phyloP scores from a whole-genome alignment of 1,140 invertebrate genomes.

The Megathymus violae region DNA sequence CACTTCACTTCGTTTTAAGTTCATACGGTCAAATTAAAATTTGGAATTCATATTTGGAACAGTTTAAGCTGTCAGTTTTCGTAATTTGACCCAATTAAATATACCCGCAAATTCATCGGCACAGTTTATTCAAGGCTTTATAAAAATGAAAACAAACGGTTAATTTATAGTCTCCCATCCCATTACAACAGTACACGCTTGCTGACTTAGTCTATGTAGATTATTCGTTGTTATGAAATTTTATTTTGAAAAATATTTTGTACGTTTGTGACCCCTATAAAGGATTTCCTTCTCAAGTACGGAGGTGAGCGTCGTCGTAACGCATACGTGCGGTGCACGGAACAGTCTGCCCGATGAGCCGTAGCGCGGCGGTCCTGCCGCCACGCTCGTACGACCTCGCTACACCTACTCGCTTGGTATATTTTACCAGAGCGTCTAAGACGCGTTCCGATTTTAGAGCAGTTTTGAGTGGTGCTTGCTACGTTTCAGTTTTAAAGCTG shows the following conservation, averaged over 20 bases:
- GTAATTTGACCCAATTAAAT: conserved; percentile 9
- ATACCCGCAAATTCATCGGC: conserved; percentile 6
- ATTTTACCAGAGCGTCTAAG: conserved; percentile 27
- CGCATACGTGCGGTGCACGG: conserved; percentile 40
- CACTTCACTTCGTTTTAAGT: neutral
- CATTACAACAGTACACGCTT: too few species aligned
- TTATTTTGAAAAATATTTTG: conserved; percentile 5
- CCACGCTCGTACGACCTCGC: conserved; percentile 53
- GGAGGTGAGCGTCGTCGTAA: conserved; percentile 49
- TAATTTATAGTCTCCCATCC: neutral
- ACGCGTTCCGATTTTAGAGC: conserved; percentile 26
- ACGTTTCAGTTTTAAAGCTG: conserved; percentile 12
- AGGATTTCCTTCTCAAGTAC: conserved; percentile 61
- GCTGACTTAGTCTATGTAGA: too few species aligned
- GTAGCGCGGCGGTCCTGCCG: conserved; percentile 79
- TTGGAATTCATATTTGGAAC: neutral
- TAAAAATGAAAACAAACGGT: conserved; percentile 5
- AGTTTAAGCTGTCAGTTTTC: conserved; percentile 4
- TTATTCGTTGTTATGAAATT: neutral
- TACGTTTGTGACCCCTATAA: conserved; percentile 26
- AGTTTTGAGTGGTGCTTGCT: conserved; percentile 22
- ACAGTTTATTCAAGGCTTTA: conserved; percentile 14
- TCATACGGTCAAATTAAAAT: too few species aligned
- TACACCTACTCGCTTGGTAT: conserved; percentile 53
- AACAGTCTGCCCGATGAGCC: conserved; percentile 77